Conservation (phyloP, 2,888 invertebrate species). For the Isoperla grammatica region DNA sequence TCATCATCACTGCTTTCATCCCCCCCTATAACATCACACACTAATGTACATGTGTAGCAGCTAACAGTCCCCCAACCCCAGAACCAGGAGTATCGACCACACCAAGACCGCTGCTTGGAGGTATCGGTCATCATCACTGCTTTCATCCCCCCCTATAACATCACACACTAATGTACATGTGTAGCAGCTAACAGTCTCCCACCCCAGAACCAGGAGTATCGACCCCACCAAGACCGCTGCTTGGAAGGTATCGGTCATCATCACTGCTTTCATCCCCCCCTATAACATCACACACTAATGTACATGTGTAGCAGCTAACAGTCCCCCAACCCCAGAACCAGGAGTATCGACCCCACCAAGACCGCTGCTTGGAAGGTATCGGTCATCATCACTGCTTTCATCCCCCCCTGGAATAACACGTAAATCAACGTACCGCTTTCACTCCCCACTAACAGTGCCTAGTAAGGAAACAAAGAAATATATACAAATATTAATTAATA, state of each 20-base stretch:
- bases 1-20: conserved; percentile 92
- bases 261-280: conserved; percentile 92
- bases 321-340: conserved; percentile 57
- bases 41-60: too few relatives aligned
- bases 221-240: conserved; percentile 65
- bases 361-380: conserved; percentile 80
- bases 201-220: conserved; percentile 55
- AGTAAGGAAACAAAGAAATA: conserved; percentile 6
- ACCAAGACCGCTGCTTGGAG: conserved; percentile 70
- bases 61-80: conserved; percentile 56
- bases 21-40: conserved; percentile 61
- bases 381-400: conserved; percentile 92
- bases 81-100: conserved; percentile 58
- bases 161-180: too few relatives aligned
- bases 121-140: conserved; percentile 92
- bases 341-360: conserved; percentile 59
- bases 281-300: too few relatives aligned
- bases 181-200: too few relatives aligned
- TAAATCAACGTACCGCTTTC: too few relatives aligned
- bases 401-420: conserved; percentile 62
- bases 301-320: too few relatives aligned
- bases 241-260: conserved; percentile 87
- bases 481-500: background rate
- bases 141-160: conserved; percentile 75
- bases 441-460: background rate